These are phyloP conservation scores for Serinus canaria DNA, from an alignment of 2,113 vertebrate genomes.

Conservation along the genomic window DNA sequence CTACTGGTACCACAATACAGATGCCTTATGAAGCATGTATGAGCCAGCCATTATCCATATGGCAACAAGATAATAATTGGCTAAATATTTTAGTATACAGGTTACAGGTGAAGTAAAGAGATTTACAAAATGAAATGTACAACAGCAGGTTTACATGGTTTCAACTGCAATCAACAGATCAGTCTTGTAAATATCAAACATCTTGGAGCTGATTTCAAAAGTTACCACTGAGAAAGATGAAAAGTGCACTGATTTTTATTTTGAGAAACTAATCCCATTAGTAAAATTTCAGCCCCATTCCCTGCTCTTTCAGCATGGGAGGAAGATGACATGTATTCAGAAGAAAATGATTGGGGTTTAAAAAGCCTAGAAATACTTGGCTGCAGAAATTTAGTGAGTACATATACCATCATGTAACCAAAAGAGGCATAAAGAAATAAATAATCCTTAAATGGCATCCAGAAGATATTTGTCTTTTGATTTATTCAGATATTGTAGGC, in stretches of 20 bases:
- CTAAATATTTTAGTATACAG: background rate
- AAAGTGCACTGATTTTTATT: background rate
- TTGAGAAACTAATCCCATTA: background rate
- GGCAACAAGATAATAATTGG: background rate
- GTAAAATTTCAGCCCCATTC: background rate
- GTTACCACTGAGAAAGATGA: background rate
- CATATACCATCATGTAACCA: background rate
- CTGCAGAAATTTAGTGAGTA: background rate
- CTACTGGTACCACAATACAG: background rate
- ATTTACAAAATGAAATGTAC: background rate
- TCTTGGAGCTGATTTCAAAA: background rate
- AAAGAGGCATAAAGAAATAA: background rate
- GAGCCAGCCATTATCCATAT: background rate
- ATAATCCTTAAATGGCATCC: background rate
- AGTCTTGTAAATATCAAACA: background rate
- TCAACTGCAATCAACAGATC: background rate
- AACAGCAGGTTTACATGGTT: background rate
- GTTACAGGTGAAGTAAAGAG: background rate
- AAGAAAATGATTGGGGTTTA: background rate
- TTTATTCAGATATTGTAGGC: background rate
- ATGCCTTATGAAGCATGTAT: background rate
- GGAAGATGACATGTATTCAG: background rate
- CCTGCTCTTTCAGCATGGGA: background rate
- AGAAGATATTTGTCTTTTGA: background rate
- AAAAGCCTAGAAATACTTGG: background rate